Evolutionary conservation across 1,140 invertebrate genomes (phyloP).

Genomic region (Sarcophaga bullata): DNA sequence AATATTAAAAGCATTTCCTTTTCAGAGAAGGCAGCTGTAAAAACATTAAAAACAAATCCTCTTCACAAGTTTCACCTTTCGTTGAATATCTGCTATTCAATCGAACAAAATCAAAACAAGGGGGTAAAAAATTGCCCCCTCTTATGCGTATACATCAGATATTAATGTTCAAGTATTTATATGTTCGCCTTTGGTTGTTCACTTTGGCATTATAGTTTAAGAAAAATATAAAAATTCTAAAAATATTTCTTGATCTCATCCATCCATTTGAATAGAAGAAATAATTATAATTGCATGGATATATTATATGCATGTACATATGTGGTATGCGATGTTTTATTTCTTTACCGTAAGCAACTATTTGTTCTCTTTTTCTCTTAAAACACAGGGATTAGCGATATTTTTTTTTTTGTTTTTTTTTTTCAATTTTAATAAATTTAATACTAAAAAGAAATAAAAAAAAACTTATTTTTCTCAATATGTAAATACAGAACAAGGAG

Average conservation of each 20-base stretch:
- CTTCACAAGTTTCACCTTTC: constrained; percentile 22
- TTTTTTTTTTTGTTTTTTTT: too few relatives aligned
- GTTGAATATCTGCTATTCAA: not conserved
- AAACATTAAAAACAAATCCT: not conserved
- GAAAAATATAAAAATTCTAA: not conserved
- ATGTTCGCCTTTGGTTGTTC: not conserved
- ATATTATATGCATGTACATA: too few relatives aligned
- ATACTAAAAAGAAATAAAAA: too few relatives aligned
- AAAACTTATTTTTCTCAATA: too few relatives aligned
- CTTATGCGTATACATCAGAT: not conserved
- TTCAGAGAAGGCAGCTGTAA: not conserved
- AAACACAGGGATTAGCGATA: too few relatives aligned
- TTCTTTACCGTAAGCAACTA: too few relatives aligned
- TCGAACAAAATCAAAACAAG: not conserved
- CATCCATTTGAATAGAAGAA: not conserved
- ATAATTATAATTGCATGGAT: too few relatives aligned
- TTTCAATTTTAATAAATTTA: too few relatives aligned
- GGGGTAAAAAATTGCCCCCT: not conserved
- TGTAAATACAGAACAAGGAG: too few relatives aligned
- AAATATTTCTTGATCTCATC: constrained; percentile 11
- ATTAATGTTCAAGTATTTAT: too few relatives aligned
- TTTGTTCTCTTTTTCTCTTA: too few relatives aligned
- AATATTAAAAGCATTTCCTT: constrained; percentile 6
- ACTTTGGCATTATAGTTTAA: not conserved
- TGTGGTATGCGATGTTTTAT: too few relatives aligned